Base-by-base conservation (phyloP, 30 jellyfish, hydroid and myxozoan species). In the Aurelia coerulea region DNA sequence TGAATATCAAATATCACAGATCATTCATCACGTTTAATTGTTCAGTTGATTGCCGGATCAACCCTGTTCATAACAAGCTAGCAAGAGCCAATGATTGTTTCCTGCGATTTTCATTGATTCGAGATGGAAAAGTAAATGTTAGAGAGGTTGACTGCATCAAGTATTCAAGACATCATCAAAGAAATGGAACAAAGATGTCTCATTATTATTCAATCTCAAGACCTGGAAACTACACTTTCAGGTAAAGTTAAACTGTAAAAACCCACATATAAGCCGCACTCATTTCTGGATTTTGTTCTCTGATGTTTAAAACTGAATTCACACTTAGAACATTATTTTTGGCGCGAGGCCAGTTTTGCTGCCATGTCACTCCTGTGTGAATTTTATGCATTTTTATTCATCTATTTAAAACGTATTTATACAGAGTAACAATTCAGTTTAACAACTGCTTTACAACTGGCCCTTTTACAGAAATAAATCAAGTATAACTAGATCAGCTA, bases 11-110 rank as follows among this genome's bases (percentile, higher is more conserved):
- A 35, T 89, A 94, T 78, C 65, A 65, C 76, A 58, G 82, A 15
- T 89, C 99, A 4, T 56, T 7, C 64, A 23, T 94, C 34, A 14
- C 68, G 3, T 94, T 94, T 54, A 46, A 79, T 69, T 94, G 99
- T 62, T 88, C 99, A 3, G 80, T 94, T n/a, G 97, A 94, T 59
- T 94, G 99, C 54, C 84, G 97, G 7, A 82, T 94, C 58, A 84
- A 73, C 73, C 83, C 97, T 7, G 64, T 80, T 16, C 74, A 87
- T 3, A 83, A 64, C 37, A 74, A 74, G 34, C 65, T 92, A 11
- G 98, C 98, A 9, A 71, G 89, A 35, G 85, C 69, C 60, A 75
- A 73, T 33, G 87, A 94, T 71, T 94, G 99, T 54, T 90, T 56
- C 52, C 77, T 94, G 82, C 88, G 94, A 9, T 85, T 85, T 32